Base-by-base conservation (phyloP, 92 coral and sea anemone genomes). In the Palythoa heliodiscus region DNA sequence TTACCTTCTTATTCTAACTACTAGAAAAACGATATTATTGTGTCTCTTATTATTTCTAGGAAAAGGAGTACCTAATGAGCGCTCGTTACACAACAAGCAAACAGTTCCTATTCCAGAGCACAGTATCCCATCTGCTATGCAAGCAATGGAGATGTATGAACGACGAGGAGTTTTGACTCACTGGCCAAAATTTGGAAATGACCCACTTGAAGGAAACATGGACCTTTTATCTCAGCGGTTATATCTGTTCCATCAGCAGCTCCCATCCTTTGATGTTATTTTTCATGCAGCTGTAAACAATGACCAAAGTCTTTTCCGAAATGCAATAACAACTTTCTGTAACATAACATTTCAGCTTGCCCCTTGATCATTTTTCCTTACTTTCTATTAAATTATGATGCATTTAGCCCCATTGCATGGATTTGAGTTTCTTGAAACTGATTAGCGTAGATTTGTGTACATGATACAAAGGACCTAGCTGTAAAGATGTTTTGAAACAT, bases 151-250 rank as follows among this genome's bases (percentile, higher is more conserved):
- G 71, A 66, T 66, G 71, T 66, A 66, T 66, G 71, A 66, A 66
- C 37, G 25, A 22, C 25, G 12, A 20, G 71, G 71, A 66, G 71
- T 66, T 5, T 66, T 66, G n/a, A 66, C 71, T 19, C 71, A 66
- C 12, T 66, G 71, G 71, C 71, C 71, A 66, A 66, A 66, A 22
- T 66, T 66, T 66, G 71, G 71, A 66, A 66, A 66, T 24, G 71
- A 66, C 71, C 71, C 71, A 66, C 71, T 66, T 20, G 71, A 66
- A 66, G 71, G 71, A 20, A n/a, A 24, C 38, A 66, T 66, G 71
- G 71, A 66, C 11, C 71, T 66, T 66, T 66, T 66, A 24, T 66
- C 71, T 66, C 71, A 66, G 35, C 35, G 71, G 71, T 11, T n/a
- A 66, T n/a, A 66, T 66, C 71, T 16, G 25, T 66, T 66, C 5